Evolutionary conservation across 2,113 vertebrate species (phyloP).

Genomic region (Cervus canadensis): DNA sequence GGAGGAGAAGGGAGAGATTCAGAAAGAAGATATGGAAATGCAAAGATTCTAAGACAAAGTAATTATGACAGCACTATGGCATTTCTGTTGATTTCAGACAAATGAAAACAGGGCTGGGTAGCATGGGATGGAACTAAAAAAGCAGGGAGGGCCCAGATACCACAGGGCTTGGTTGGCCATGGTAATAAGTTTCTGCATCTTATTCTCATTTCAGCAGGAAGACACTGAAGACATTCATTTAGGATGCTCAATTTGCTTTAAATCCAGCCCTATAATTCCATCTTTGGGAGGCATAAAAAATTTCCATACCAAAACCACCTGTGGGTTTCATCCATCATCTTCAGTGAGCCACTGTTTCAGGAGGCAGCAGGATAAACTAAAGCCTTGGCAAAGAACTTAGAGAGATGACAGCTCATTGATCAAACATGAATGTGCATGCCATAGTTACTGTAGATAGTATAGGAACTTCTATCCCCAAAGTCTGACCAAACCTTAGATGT

Average conservation of each 20-base stretch:
- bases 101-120: not conserved
- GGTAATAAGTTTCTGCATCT: not conserved
- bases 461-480: not conserved
- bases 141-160: not conserved
- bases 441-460: not conserved
- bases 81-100: not conserved
- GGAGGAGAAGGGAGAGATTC: not conserved
- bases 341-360: not conserved
- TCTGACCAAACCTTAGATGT: not conserved
- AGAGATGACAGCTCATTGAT: not conserved
- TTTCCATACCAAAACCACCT: not conserved
- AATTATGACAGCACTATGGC: not conserved
- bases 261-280: not conserved
- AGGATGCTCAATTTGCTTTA: slow-evolving; percentile 3
- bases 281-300: not conserved
- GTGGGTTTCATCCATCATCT: slow-evolving; percentile 11
- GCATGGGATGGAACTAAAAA: not conserved
- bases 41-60: not conserved
- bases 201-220: slow-evolving; percentile 2
- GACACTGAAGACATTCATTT: not conserved
- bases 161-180: not conserved
- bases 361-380: not conserved
- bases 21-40: not conserved
- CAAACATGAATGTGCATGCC: not conserved
- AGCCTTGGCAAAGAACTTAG: not conserved